These are phyloP conservation scores for Vireo altiloquus DNA, from an alignment of 2,113 vertebrate species.

Conservation along the genomic window DNA sequence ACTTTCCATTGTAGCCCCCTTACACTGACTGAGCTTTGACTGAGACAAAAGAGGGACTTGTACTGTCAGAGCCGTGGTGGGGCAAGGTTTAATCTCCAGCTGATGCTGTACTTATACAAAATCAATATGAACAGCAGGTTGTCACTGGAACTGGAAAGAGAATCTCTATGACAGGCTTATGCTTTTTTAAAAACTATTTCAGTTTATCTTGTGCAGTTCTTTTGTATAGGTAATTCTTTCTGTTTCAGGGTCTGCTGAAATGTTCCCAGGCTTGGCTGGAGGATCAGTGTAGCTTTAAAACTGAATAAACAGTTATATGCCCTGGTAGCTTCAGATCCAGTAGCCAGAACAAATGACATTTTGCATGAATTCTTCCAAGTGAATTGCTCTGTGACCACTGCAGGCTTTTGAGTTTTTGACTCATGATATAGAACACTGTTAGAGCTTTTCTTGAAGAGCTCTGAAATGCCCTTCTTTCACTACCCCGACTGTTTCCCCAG, in stretches of 20 bases:
- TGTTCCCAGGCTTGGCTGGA: neutral
- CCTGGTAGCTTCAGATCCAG: neutral
- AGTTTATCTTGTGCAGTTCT: neutral
- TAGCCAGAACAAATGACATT: slow-evolving; percentile 28
- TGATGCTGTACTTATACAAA: neutral
- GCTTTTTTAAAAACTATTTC: neutral
- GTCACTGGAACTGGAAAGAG: neutral
- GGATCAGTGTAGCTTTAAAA: slow-evolving; percentile 8
- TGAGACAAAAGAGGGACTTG: neutral
- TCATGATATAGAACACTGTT: neutral
- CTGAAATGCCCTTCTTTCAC: neutral
- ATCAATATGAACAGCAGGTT: neutral
- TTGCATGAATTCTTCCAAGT: slow-evolving; percentile 25
- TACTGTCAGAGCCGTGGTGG: neutral
- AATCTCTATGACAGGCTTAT: neutral
- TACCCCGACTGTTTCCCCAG: neutral
- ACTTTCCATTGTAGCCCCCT: neutral
- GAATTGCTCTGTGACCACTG: neutral
- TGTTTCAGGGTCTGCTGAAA: neutral
- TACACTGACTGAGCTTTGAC: neutral
- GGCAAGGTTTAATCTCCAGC: neutral
- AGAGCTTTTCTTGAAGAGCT: neutral
- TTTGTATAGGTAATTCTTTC: neutral
- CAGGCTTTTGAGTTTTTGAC: neutral
- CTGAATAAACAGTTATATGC: neutral